Evolutionary conservation across 1,140 invertebrate species (phyloP), one percentile per base, ranked within the genome.

Genomic region (Drosophila ambigua): DNA sequence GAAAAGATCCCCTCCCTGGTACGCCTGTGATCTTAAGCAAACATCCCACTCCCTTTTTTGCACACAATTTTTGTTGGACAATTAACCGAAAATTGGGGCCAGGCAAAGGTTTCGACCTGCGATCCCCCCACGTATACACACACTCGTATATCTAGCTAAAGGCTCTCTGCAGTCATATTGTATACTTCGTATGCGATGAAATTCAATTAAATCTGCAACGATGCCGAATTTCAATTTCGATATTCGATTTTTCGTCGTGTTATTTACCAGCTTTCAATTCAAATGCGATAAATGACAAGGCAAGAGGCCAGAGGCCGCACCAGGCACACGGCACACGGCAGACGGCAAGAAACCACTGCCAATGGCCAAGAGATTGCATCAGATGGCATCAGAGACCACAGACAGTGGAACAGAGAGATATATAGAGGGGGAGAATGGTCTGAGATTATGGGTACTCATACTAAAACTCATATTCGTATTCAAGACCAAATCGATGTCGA

Each of bases 401-500:
- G 46, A 7, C 0, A 8, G 7, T 20, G 39, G 20, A 35, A 28
- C 5, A 8, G 9, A 8, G 44, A 55, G 46, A 11, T 11, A 39
- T 39, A 39, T 5, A 3, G 23, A 11, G 11, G 24, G 24, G 2
- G 48, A 13, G 39, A n/a, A 15, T 41, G 4, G 43, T 16, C 45
- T 20, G 52, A 60, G 58, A 60, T 84, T 61, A 53, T 66, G 63
- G 48, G 45, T 51, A 65, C 51, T 72, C 66, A 57, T 26, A 39
- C 35, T 5, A 11, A 39, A 4, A 39, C 11, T 39, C 35, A 11
- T 4, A 75, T 51, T 72, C 72, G 65, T 54, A 87, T 87, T 85
- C 82, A 85, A 87, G 82, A 85, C 82, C 82, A 85, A 85, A 85
- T 78, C 74, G 83, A 82, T 82, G 79, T 81, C 69, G 82, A 87